A percentile compares a stretch with the other conserved stretches of the same genome.
Evolutionary conservation across 30 jellyfish, hydroid and myxozoan genomes (phyloP).

Genomic region (Rhopilema esculentum): DNA sequence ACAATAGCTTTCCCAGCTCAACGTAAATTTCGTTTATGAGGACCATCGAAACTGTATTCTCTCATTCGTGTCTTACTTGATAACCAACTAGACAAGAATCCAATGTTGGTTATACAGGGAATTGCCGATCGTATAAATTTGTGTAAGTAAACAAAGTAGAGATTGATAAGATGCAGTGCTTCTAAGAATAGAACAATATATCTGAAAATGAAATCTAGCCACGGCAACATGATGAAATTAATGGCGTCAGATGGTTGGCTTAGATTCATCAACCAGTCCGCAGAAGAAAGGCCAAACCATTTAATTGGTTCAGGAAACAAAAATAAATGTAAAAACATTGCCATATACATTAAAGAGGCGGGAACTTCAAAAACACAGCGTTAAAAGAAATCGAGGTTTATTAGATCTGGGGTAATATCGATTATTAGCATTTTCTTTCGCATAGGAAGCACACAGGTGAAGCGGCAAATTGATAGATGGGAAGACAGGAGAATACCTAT

Average conservation of each 20-base stretch:
- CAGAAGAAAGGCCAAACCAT: constrained; percentile 48
- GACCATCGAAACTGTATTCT: too few species aligned
- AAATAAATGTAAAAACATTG: not conserved
- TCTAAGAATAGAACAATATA: constrained; percentile 36
- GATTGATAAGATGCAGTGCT: not conserved
- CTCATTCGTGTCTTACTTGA: too few species aligned
- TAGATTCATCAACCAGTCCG: constrained; percentile 54
- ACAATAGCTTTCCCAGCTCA: too few species aligned
- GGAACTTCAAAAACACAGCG: constrained; percentile 58
- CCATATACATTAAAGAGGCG: constrained; percentile 59
- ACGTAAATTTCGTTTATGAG: too few species aligned
- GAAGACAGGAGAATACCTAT: not conserved
- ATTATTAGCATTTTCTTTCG: constrained; percentile 27
- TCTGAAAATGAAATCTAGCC: constrained; percentile 2
- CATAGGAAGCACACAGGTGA: constrained; percentile 2
- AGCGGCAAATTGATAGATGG: not conserved
- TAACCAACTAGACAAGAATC: too few species aligned
- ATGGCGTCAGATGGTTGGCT: constrained; percentile 58
- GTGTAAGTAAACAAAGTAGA: not conserved
- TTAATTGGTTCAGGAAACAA: constrained; percentile 34
- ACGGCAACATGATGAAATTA: constrained; percentile 21
- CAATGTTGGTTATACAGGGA: too few species aligned
- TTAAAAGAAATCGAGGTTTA: constrained; percentile 21
- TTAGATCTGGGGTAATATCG: constrained; percentile 54
- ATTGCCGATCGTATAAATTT: too few species aligned